Conservation (phyloP, 2,888 invertebrate genomes). For the Tillus elongatus region DNA sequence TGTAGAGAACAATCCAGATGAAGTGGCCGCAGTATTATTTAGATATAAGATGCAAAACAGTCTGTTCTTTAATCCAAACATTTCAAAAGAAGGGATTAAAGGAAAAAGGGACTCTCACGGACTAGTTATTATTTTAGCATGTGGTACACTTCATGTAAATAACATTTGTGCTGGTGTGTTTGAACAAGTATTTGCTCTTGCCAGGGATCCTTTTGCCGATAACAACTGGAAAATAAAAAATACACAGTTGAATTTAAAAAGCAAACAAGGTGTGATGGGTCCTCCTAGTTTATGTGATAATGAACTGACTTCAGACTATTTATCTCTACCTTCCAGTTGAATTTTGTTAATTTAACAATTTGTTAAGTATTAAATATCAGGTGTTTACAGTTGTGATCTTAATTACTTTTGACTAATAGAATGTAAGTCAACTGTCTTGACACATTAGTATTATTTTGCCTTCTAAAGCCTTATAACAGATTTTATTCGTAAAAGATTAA, state of each 20-base stretch:
- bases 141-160: constrained; percentile 53
- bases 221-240: constrained; percentile 62
- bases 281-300: constrained; percentile 29
- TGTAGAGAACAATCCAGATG: constrained; percentile 31
- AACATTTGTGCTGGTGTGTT: constrained; percentile 51
- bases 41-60: constrained; percentile 39
- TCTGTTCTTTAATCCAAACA: constrained; percentile 53
- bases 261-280: constrained; percentile 27
- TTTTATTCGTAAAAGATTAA: too few species aligned
- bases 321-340: background rate
- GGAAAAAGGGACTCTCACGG: constrained; percentile 54
- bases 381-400: too few species aligned
- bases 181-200: constrained; percentile 55
- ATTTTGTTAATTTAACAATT: too few species aligned
- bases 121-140: constrained; percentile 49
- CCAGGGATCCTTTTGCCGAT: constrained; percentile 51
- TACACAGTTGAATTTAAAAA: constrained; percentile 43
- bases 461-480: too few species aligned
- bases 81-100: constrained; percentile 47
- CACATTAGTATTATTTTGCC: too few species aligned
- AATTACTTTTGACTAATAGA: too few species aligned
- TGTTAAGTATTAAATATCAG: too few species aligned
- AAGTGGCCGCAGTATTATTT: constrained; percentile 38
- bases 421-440: too few species aligned
- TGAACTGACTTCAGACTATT: constrained; percentile 14